A percentile compares a stretch with the other conserved stretches of the same genome.
Conservation (phyloP, 2,113 vertebrate genomes). For the Stercorarius parasiticus region DNA sequence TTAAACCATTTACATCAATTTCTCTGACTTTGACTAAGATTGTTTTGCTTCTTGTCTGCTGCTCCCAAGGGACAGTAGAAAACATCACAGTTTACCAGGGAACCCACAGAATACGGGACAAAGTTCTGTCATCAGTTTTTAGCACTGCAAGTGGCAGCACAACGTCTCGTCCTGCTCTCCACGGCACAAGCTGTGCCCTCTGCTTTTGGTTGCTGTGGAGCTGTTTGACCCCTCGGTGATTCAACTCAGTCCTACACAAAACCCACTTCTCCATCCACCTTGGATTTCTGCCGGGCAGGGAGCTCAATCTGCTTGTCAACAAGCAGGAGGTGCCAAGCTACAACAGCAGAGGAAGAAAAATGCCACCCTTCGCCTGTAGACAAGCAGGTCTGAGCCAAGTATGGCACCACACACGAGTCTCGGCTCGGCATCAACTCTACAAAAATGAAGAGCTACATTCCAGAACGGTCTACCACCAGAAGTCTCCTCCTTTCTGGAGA, state of each 20-base stretch:
- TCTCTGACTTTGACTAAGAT: background rate
- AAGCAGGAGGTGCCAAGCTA: background rate
- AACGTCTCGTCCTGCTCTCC: background rate
- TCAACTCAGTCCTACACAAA: background rate
- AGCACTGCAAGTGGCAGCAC: background rate
- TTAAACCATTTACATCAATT: background rate
- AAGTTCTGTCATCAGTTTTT: background rate
- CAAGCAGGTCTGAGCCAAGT: background rate
- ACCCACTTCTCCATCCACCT: background rate
- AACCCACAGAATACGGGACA: background rate
- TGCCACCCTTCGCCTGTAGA: background rate
- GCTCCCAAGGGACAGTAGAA: rapidly evolving
- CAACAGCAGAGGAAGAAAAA: background rate
- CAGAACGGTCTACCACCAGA: background rate
- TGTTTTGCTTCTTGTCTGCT: background rate
- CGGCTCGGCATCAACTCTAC: background rate
- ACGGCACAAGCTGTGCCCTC: background rate
- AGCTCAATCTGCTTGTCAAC: background rate
- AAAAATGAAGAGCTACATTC: background rate
- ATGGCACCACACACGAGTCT: background rate
- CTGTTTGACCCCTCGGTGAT: background rate
- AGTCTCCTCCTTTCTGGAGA: background rate
- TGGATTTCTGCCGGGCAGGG: background rate
- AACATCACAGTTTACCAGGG: background rate
- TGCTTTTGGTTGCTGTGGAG: background rate